Conservation (phyloP, 2,113 vertebrate genomes). For the Bujurquina vittata region DNA sequence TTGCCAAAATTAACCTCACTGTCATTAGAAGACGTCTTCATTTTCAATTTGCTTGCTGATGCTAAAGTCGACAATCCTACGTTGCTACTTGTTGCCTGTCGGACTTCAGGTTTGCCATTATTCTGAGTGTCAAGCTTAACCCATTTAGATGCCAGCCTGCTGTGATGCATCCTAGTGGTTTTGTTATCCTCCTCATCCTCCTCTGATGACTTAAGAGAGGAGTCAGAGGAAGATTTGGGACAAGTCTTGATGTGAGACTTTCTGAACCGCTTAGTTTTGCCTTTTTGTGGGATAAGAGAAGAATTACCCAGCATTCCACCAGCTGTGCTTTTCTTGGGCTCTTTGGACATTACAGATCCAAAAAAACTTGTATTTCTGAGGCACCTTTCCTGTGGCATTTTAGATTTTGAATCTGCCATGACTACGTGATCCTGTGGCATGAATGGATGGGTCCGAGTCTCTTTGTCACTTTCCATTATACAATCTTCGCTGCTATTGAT, state of each 20-base stretch:
- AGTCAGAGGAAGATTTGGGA: slow-evolving; percentile 72
- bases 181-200: slow-evolving; percentile 67
- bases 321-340: neutral
- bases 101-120: slow-evolving; percentile 6
- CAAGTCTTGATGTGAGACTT: slow-evolving; percentile 60
- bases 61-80: neutral
- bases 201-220: slow-evolving; percentile 72
- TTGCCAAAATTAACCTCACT: neutral
- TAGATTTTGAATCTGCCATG: neutral
- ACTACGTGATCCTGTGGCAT: neutral
- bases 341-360: slow-evolving; percentile 17
- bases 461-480: slow-evolving; percentile 11
- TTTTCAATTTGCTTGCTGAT: slow-evolving; percentile 4
- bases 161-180: slow-evolving; percentile 22
- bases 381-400: slow-evolving; percentile 14
- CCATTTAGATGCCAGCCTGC: slow-evolving; percentile 24
- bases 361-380: neutral
- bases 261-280: slow-evolving; percentile 71
- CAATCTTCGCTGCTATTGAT: neutral
- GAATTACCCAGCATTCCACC: neutral
- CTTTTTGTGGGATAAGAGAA: slow-evolving; percentile 51
- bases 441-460: neutral
- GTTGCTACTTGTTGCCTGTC: neutral
- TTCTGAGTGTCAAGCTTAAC: slow-evolving; percentile 31
- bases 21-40: neutral